phyloP scores from a whole-genome alignment of 2,113 vertebrate genomes.

The Gopherus evgoodei region DNA sequence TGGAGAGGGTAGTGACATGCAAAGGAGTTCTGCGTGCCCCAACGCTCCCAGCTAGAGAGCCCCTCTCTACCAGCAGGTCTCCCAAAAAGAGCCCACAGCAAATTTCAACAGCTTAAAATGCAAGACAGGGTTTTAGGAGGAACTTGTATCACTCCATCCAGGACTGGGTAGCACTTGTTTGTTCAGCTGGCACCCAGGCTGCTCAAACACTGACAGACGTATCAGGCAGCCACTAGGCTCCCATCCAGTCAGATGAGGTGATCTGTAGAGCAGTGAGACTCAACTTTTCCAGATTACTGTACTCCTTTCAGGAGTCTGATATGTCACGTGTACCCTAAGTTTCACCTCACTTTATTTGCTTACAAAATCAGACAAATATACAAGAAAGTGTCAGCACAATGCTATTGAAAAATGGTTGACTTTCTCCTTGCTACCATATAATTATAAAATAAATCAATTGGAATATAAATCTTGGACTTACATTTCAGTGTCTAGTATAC shows the following conservation, averaged over 20 bases:
- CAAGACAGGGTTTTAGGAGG: not conserved
- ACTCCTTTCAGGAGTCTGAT: no score
- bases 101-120: not conserved
- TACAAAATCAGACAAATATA: no score
- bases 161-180: not conserved
- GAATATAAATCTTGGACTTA: no score
- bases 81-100: not conserved
- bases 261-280: not conserved
- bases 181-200: not conserved
- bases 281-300: no score
- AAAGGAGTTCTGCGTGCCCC: not conserved
- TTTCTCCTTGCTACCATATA: no score
- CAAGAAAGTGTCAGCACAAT: no score
- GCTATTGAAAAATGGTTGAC: no score
- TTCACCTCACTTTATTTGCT: no score
- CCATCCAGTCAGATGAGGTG: not conserved
- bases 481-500: no score
- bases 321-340: no score
- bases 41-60: not conserved
- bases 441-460: no score
- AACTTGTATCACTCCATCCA: not conserved
- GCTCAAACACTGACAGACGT: not conserved
- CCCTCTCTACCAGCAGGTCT: not conserved
- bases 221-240: not conserved
- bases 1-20: not conserved